phyloP scores from a whole-genome alignment of 2,797 vertebrate genomes.

The Taeniopygia guttata region DNA sequence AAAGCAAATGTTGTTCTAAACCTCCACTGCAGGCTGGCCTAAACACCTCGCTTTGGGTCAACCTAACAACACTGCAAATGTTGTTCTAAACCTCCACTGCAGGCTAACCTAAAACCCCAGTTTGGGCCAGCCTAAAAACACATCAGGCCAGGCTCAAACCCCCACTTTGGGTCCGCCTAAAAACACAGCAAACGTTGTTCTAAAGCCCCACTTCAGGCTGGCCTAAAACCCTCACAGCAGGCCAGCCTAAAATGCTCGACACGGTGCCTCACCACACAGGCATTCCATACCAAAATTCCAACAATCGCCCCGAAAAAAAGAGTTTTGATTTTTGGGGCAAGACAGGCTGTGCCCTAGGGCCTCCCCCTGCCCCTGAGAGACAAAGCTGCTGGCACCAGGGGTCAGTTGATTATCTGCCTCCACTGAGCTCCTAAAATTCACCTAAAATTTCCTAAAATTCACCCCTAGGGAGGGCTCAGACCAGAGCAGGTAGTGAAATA shows the following conservation, averaged over 20 bases:
- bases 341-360: background rate
- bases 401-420: background rate
- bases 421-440: background rate
- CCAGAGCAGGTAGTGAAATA: background rate
- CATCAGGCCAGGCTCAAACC: background rate
- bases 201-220: too few species aligned
- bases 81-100: too few species aligned
- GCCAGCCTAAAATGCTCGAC: rapidly evolving
- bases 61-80: background rate
- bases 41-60: too few species aligned
- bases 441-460: background rate
- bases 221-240: too few species aligned
- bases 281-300: background rate
- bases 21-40: too few species aligned
- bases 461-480: background rate
- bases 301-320: too few species aligned
- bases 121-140: background rate
- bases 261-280: rapidly evolving
- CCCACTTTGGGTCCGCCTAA: background rate
- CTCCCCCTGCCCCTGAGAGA: background rate
- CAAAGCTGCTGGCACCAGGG: background rate
- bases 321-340: background rate
- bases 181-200: too few species aligned
- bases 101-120: background rate
- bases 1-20: background rate